Percentiles rank a stretch among this genome's conserved stretches.
These are phyloP conservation scores for Penaeus japonicus DNA, from an alignment of 1,140 invertebrate genomes.

Conservation along the genomic window DNA sequence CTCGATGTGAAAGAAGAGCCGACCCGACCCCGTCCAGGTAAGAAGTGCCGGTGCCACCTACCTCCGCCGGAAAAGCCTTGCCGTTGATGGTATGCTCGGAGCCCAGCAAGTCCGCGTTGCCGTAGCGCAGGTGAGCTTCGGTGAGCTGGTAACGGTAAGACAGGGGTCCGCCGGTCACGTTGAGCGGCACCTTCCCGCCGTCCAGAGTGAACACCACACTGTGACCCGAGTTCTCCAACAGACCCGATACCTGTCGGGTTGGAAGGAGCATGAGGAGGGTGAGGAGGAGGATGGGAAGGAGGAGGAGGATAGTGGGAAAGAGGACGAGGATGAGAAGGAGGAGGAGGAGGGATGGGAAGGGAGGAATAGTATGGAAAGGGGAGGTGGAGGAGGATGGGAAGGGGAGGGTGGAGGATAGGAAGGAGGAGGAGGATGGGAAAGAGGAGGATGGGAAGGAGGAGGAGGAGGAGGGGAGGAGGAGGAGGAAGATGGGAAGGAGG, in stretches of 20 bases:
- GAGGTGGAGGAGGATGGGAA: too few relatives aligned
- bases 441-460: too few relatives aligned
- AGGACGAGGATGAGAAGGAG: neutral
- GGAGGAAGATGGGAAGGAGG: too few relatives aligned
- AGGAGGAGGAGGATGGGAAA: too few relatives aligned
- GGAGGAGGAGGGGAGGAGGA: too few relatives aligned
- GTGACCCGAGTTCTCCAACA: constrained; percentile 89
- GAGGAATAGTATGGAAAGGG: too few relatives aligned
- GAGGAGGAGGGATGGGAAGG: neutral
- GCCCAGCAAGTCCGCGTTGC: constrained; percentile 82
- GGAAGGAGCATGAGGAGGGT: too few relatives aligned
- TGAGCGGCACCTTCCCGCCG: constrained; percentile 74
- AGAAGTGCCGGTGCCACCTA: constrained; percentile 68
- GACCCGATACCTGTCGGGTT: constrained; percentile 80
- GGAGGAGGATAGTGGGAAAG: neutral
- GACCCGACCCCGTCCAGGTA: too few relatives aligned
- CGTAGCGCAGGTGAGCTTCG: constrained; percentile 95
- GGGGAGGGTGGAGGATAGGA: too few relatives aligned
- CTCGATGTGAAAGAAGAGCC: too few relatives aligned
- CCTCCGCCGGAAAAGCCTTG: constrained; percentile 93
- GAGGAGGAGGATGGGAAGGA: neutral
- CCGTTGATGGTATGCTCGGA: constrained; percentile 94
- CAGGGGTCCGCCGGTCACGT: constrained; percentile 93
- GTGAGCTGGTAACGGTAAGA: constrained; percentile 95
- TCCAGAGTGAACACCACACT: constrained; percentile 64